Conservation (phyloP, 2,888 invertebrate genomes). For the Chorisops tibialis region DNA sequence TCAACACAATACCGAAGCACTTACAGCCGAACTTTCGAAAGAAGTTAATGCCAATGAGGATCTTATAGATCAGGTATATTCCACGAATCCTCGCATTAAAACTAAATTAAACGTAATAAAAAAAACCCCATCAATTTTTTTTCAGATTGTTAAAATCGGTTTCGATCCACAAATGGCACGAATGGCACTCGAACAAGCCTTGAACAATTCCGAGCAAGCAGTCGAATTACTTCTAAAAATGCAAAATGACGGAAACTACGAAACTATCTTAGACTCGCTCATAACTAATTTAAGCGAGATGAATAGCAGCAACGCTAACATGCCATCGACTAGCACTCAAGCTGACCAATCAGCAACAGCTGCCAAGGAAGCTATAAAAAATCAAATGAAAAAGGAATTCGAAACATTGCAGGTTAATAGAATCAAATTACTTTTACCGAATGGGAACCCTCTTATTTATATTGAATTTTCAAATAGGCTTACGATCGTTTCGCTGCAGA, state of each 20-base stretch:
- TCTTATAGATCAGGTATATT: slow-evolving; percentile 38
- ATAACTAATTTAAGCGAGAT: neutral
- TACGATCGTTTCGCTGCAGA: slow-evolving; percentile 61
- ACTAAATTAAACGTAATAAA: neutral
- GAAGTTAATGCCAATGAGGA: slow-evolving; percentile 32
- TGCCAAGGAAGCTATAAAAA: slow-evolving; percentile 23
- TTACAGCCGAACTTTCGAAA: slow-evolving; percentile 36
- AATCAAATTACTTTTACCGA: neutral
- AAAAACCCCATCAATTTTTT: slow-evolving; percentile 39
- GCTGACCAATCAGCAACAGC: slow-evolving; percentile 1
- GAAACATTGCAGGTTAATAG: slow-evolving; percentile 37
- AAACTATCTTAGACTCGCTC: neutral
- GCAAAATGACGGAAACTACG: slow-evolving; percentile 39
- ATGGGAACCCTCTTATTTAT: neutral
- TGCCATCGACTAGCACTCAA: slow-evolving; percentile 20
- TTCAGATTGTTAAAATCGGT: slow-evolving; percentile 57
- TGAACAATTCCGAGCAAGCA: slow-evolving; percentile 58
- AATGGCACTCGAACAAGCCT: slow-evolving; percentile 55
- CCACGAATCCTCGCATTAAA: neutral
- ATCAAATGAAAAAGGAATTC: slow-evolving; percentile 41
- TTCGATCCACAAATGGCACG: slow-evolving; percentile 57
- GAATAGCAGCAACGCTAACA: neutral
- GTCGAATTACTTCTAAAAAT: slow-evolving; percentile 58
- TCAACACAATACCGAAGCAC: slow-evolving; percentile 40
- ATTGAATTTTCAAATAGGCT: slow-evolving; percentile 49